Base-by-base conservation (phyloP, 2,888 invertebrate genomes). In the Schrankia costaestrigalis region DNA sequence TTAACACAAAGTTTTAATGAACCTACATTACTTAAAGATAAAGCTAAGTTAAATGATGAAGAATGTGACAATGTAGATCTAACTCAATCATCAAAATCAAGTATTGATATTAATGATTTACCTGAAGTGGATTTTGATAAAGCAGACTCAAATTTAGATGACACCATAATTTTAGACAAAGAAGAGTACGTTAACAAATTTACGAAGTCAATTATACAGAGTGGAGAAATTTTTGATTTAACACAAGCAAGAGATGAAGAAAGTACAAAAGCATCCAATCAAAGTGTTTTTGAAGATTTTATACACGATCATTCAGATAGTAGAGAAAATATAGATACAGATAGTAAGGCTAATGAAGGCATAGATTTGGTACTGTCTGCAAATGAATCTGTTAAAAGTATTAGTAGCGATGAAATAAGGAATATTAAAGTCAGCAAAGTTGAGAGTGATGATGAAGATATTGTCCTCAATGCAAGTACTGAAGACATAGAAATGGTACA, bases 341-440 rank as follows among this genome's bases (percentile, higher is more conserved):
- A 64, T 58, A 50, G 62, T 43, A 63, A 46, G 23, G 31, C 17
- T 1, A 27, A 35, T 23, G 46, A 70, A n/a, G n/a, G n/a, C 32
- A 65, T 76, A 41, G 76, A 83, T 70, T 65, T 83, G 46, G 81
- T 77, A 19, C 78, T 82, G 61, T 56, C 47, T 39, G 63, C 69
- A 18, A 51, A 52, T 42, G 53, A 57, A 3, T 63, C 62, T 25
- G 41, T 45, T 35, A 52, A 56, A 33, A 27, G 9, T 26, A 33
- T 10, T 26, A 26, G 39, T 13, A 9, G 3, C 7, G 9, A 2
- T 11, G 6, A 3, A 2, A 10, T 11, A n/a, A n/a, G n/a, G n/a
- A n/a, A n/a, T n/a, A n/a, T n/a, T n/a, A n/a, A n/a, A n/a, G n/a
- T n/a, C n/a, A n/a, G n/a, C n/a, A n/a, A n/a, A n/a, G n/a, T n/a